phyloP scores from a whole-genome alignment of 2,113 vertebrate species.

The Eurypyga helias region DNA sequence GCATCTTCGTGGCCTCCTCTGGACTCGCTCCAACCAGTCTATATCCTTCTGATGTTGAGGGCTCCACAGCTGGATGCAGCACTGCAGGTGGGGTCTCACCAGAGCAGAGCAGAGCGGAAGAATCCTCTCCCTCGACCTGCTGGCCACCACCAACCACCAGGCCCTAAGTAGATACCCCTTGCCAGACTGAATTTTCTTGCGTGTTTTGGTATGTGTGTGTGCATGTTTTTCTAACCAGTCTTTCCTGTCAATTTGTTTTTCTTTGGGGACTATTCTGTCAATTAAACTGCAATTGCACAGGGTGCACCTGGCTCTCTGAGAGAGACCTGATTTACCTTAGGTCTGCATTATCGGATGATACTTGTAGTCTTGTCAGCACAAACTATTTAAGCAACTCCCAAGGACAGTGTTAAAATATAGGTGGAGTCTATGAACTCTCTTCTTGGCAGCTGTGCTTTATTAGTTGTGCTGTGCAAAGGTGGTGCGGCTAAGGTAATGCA shows the following conservation, averaged over 20 bases:
- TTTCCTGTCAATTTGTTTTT: neutral
- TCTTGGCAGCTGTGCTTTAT: conserved; percentile 27
- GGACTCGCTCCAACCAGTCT: too few relatives aligned
- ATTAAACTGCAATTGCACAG: neutral
- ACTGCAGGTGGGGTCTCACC: too few relatives aligned
- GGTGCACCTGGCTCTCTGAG: neutral
- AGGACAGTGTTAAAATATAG: conserved; percentile 30
- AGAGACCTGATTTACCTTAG: neutral
- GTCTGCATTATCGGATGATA: neutral
- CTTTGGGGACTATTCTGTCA: neutral
- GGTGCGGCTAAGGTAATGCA: neutral
- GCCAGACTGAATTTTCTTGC: neutral
- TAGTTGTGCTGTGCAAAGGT: neutral
- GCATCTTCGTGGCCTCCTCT: too few relatives aligned
- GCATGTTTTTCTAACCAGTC: neutral
- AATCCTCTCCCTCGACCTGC: too few relatives aligned
- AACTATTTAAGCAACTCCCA: conserved; percentile 18
- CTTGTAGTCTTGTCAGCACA: conserved; percentile 19
- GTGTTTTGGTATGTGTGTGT: neutral
- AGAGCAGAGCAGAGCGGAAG: too few relatives aligned
- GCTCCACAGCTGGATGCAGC: too few relatives aligned
- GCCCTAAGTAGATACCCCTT: neutral
- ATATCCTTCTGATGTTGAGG: too few relatives aligned
- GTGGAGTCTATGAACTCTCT: conserved; percentile 1
- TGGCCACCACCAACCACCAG: neutral